These are phyloP conservation scores for Rhyacophila evoluta DNA, from an alignment of 2,888 invertebrate species.

Conservation along the genomic window DNA sequence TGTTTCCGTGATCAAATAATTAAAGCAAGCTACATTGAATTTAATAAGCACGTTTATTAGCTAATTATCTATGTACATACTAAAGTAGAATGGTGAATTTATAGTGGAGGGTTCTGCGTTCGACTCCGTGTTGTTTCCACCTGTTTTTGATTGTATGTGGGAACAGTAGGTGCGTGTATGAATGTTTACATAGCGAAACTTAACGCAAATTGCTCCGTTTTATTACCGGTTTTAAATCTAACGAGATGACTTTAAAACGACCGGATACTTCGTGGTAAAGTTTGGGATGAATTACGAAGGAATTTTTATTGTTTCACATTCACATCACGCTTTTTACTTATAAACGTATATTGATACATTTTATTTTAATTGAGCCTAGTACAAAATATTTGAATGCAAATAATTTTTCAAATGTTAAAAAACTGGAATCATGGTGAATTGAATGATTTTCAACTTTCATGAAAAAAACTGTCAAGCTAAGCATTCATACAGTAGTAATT, in stretches of 20 bases:
- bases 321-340: not conserved
- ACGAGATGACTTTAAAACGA: constrained; percentile 41
- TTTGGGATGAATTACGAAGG: constrained; percentile 31
- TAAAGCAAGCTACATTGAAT: no score
- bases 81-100: not conserved
- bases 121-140: constrained; percentile 7
- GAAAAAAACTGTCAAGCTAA: no score
- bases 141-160: not conserved
- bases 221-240: constrained; percentile 48
- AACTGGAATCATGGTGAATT: no score
- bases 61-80: not conserved
- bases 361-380: no score
- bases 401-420: no score
- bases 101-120: not conserved
- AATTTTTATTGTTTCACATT: constrained; percentile 31
- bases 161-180: constrained; percentile 6
- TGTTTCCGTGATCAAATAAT: no score
- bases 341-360: no score
- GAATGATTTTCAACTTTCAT: no score
- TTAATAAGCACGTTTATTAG: no score
- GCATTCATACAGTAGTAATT: no score
- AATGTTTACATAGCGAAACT: constrained; percentile 46
- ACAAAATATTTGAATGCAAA: no score
- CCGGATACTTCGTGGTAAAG: constrained; percentile 39
- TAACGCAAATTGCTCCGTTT: constrained; percentile 43